These are phyloP conservation scores for Calvadosia cruxmelitensis DNA, from an alignment of 30 jellyfish, hydroid and myxozoan genomes.

Conservation along the genomic window DNA sequence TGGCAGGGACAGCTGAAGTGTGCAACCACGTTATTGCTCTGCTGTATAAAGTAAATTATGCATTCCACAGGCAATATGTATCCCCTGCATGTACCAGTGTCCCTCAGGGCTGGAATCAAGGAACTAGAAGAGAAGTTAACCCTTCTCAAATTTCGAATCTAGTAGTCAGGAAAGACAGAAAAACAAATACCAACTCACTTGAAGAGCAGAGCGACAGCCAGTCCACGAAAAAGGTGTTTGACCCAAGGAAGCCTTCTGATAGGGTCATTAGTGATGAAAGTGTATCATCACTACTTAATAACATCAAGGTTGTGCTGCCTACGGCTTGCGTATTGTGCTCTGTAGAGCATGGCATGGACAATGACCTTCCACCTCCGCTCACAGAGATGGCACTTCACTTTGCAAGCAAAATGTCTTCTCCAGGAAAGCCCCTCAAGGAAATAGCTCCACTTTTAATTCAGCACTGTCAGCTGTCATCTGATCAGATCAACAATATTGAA, in stretches of 20 bases:
- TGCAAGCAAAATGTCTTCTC: background rate
- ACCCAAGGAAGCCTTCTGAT: background rate
- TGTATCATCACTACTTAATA: background rate
- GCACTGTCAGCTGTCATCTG: background rate
- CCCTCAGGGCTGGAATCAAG: slow-evolving; percentile 19
- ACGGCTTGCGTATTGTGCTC: background rate
- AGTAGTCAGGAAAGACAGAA: slow-evolving; percentile 9
- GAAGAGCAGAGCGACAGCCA: no score
- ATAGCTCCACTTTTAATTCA: background rate
- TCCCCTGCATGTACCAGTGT: slow-evolving; percentile 13
- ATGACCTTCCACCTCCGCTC: background rate
- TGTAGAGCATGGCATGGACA: background rate
- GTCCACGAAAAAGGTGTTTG: background rate
- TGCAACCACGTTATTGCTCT: slow-evolving; percentile 26
- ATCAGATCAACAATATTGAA: background rate
- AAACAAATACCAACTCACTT: background rate
- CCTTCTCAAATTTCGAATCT: slow-evolving; percentile 10
- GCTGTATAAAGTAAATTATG: slow-evolving; percentile 22
- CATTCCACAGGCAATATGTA: background rate
- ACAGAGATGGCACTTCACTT: background rate
- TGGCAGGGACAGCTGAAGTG: slow-evolving; percentile 18
- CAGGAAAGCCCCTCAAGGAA: background rate
- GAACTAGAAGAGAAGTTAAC: background rate
- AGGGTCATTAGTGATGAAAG: background rate
- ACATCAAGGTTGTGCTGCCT: background rate